Conservation (phyloP, 1,140 invertebrate species). For the Lasioglossum albipes region DNA sequence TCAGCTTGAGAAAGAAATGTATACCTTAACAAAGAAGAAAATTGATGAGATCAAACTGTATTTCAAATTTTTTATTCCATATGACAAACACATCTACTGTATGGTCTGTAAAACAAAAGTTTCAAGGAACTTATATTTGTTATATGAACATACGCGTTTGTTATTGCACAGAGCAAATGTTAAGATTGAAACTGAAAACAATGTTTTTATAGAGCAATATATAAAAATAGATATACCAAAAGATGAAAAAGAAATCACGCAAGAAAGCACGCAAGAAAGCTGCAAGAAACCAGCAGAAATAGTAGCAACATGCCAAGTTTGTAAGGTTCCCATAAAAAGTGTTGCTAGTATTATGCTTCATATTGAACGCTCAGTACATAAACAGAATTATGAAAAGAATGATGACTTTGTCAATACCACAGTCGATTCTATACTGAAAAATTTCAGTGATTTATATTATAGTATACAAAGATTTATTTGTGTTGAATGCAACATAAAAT, state of each 20-base stretch:
- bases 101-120: slow-evolving; percentile 16
- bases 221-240: neutral
- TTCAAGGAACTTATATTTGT: slow-evolving; percentile 5
- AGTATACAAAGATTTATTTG: slow-evolving; percentile 47
- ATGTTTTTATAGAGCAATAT: neutral
- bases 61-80: neutral
- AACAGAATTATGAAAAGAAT: neutral
- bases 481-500: slow-evolving; percentile 41
- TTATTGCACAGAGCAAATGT: slow-evolving; percentile 21
- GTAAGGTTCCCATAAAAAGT: slow-evolving; percentile 16
- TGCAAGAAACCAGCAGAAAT: neutral
- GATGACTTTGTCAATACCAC: neutral
- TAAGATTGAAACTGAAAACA: no score
- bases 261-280: no score
- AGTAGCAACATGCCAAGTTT: slow-evolving; percentile 15
- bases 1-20: slow-evolving; percentile 22
- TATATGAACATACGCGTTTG: slow-evolving; percentile 51
- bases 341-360: slow-evolving; percentile 32
- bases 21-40: neutral
- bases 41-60: neutral
- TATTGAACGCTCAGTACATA: slow-evolving; percentile 6
- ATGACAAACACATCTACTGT: neutral
- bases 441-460: slow-evolving; percentile 60
- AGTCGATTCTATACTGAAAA: slow-evolving; percentile 57
- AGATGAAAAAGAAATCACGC: no score